Evolutionary conservation across 2,797 vertebrate genomes (phyloP).

Genomic region (Sebastes hopkinsi): DNA sequence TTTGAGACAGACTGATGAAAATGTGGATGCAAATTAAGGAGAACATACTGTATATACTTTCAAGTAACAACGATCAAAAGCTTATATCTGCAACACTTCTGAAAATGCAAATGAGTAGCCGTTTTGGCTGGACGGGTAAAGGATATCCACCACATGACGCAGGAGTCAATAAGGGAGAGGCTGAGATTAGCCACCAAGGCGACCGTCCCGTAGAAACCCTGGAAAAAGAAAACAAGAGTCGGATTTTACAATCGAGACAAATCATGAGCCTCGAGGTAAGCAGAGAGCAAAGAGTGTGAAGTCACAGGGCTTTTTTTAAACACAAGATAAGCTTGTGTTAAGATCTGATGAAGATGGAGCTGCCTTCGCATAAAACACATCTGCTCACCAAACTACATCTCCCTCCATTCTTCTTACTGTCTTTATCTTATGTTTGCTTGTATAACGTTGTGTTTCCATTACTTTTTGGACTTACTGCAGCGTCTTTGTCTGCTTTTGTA

Average conservation of each 20-base stretch:
- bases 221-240: conserved; percentile 19
- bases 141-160: conserved; percentile 99
- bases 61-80: not conserved
- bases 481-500: conserved; percentile 13
- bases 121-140: conserved; percentile 69
- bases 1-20: conserved; percentile 97
- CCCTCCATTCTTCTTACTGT: not conserved
- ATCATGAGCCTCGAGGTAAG: not conserved
- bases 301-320: not conserved
- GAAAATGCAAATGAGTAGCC: not conserved
- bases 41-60: not conserved
- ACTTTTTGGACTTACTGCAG: conserved; percentile 15
- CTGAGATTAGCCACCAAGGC: conserved; percentile 89
- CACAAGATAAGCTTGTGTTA: not conserved
- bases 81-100: not conserved
- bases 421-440: not conserved
- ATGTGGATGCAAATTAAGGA: conserved; percentile 89
- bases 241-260: not conserved
- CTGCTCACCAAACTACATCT: not conserved
- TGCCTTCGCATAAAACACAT: conserved; percentile 15
- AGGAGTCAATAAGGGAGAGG: conserved; percentile 94
- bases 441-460: not conserved
- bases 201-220: conserved; percentile 89
- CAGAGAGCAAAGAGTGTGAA: not conserved
- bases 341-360: not conserved